Evolutionary conservation across 1,140 invertebrate genomes (phyloP).

Genomic region (Drusus annulatus): DNA sequence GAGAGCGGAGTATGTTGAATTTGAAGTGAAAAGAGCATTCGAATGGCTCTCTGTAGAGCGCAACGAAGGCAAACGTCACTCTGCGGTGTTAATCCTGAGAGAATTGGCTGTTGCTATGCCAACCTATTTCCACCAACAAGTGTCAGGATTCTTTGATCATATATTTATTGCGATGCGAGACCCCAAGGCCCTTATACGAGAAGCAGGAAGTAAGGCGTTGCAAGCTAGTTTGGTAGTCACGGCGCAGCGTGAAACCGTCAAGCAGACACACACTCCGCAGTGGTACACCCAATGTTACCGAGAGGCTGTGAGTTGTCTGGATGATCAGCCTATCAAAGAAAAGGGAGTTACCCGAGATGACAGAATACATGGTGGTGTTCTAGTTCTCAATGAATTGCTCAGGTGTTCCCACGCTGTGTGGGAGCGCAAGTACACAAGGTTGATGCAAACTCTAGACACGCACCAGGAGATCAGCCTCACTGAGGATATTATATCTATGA

Average conservation of each 20-base stretch:
- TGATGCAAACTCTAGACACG: constrained; percentile 73
- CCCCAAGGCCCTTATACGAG: constrained; percentile 92
- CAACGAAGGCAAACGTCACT: constrained; percentile 91
- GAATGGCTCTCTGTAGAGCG: constrained; percentile 93
- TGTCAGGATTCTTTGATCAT: constrained; percentile 95
- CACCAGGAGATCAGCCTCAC: constrained; percentile 68
- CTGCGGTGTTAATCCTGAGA: constrained; percentile 91
- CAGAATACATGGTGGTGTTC: constrained; percentile 91
- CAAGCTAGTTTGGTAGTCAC: constrained; percentile 94
- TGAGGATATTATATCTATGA: constrained; percentile 75
- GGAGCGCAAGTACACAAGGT: constrained; percentile 85
- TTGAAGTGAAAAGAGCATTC: constrained; percentile 95
- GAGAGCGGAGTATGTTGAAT: constrained; percentile 95
- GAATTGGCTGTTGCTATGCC: constrained; percentile 97
- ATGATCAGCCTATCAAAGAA: constrained; percentile 79
- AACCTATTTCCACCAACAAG: constrained; percentile 98
- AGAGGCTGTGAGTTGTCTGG: constrained; percentile 87
- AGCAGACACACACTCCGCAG: constrained; percentile 89
- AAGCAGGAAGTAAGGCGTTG: constrained; percentile 93
- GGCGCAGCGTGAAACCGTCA: constrained; percentile 92
- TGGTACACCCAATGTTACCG: constrained; percentile 96
- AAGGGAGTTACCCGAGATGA: constrained; percentile 91
- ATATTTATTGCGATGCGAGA: constrained; percentile 95
- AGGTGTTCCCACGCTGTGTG: constrained; percentile 92
- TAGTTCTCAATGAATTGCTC: constrained; percentile 95